Evolutionary conservation across 2,888 invertebrate species (phyloP), one percentile per base, ranked within the genome.

Genomic region (Melolontha melolontha): DNA sequence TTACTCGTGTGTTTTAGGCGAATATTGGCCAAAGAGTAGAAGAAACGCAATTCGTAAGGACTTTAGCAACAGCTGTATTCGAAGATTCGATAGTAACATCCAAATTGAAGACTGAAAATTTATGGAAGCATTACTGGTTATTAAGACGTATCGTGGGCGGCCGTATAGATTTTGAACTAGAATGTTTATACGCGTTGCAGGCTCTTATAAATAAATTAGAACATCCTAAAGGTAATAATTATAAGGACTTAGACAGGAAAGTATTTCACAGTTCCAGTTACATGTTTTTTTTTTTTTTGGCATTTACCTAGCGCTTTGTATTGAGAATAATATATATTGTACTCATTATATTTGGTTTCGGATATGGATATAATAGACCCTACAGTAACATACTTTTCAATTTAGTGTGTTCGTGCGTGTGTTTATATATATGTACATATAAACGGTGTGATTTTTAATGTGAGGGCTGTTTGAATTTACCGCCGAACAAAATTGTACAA

Each of bases 181-280:
- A 94, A 82, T 94, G 94, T 79, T 86, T 97, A 74, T 92, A 91
- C 82, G 94, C 94, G 63, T 87, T 96, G 76, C 96, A 96, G 81
- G 87, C 91, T 69, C 86, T 95, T 70, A 89, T 94, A 76, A 87
- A 90, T 79, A 88, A 89, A 80, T 85, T 94, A 79, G 91, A 94
- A 80, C 93, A 95, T 85, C 96, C 96, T 29, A 85, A 87, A 85
- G 88, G 88, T 88, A 76, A 57, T 27, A 17, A 47, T 1, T 5
- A 16, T 44, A 6, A 12, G n/a, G n/a, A n/a, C n/a, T 10, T 8
- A 42, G 11, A 42, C 44, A 5, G n/a, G 4, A 2, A n/a, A 29
- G 7, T 2, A 4, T 10, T 2, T 54, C 71, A n/a, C n/a, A n/a
- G n/a, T n/a, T n/a, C n/a, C n/a, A n/a, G n/a, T n/a, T n/a, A n/a